A percentile compares a stretch with the other conserved stretches of the same genome.
Conservation (phyloP, 1,140 invertebrate species). For the Musca vetustissima region DNA sequence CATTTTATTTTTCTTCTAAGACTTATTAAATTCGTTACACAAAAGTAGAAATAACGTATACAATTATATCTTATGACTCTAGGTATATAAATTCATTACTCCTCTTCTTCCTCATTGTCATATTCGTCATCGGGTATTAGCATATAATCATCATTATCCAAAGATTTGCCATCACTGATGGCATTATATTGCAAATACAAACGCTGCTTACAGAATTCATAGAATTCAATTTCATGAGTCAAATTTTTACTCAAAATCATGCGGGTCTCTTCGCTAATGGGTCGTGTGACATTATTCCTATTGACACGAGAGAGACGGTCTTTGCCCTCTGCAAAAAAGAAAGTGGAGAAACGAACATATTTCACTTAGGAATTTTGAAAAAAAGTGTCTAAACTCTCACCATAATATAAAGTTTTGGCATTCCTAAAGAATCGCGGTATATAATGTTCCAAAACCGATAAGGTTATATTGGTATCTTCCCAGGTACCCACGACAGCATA, state of each 20-base stretch:
- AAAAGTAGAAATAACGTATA: neutral
- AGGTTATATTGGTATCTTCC: constrained; percentile 82
- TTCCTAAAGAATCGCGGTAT: constrained; percentile 81
- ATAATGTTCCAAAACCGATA: constrained; percentile 81
- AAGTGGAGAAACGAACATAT: no score
- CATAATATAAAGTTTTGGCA: constrained; percentile 74
- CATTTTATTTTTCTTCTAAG: neutral
- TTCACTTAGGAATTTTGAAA: no score
- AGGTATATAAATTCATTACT: no score
- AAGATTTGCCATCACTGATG: constrained; percentile 34
- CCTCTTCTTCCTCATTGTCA: constrained; percentile 31
- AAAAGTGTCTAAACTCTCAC: constrained; percentile 61
- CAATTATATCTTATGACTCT: neutral
- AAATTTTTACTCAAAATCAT: constrained; percentile 44
- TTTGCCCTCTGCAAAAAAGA: constrained; percentile 43
- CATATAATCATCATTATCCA: constrained; percentile 46
- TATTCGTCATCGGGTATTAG: constrained; percentile 36
- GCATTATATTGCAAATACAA: constrained; percentile 50
- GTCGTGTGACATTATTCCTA: constrained; percentile 43
- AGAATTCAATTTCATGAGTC: constrained; percentile 51
- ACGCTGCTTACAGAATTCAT: constrained; percentile 53
- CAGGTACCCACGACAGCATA: constrained; percentile 88
- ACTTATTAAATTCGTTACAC: neutral
- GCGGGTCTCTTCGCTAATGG: constrained; percentile 46
- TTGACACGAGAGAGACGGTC: constrained; percentile 43